These are phyloP conservation scores for Arizona elegans DNA, from an alignment of 2,113 vertebrate species.

Conservation along the genomic window DNA sequence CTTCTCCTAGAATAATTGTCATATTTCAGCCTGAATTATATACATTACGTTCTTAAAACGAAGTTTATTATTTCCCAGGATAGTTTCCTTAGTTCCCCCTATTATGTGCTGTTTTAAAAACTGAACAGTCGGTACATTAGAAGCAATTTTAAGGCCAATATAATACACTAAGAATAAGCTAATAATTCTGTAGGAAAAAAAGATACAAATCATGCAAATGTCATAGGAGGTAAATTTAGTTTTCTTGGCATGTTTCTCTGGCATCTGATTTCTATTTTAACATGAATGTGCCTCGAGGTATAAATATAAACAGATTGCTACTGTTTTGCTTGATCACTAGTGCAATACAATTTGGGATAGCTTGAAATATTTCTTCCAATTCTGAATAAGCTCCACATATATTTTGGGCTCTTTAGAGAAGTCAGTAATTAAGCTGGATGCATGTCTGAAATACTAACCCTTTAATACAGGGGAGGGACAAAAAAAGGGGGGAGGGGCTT, in stretches of 20 bases:
- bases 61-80: neutral
- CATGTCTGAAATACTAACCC: conserved; percentile 12
- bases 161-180: neutral
- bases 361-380: conserved; percentile 24
- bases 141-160: neutral
- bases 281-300: neutral
- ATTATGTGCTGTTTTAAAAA: neutral
- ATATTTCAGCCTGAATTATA: neutral
- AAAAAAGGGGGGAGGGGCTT: rapidly evolving
- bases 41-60: neutral
- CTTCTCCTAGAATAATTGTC: neutral
- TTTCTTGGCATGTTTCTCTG: neutral
- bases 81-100: neutral
- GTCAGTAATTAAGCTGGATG: conserved; percentile 3
- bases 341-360: conserved; percentile 22
- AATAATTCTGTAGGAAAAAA: neutral
- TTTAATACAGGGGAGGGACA: conserved; percentile 44
- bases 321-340: neutral
- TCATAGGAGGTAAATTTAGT: neutral
- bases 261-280: neutral
- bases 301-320: rapidly evolving
- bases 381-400: conserved; percentile 11
- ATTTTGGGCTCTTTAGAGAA: conserved; percentile 41
- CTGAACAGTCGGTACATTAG: neutral
- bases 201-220: neutral